Evolutionary conservation across 2,888 invertebrate genomes (phyloP), one percentile per base, ranked within the genome.

Genomic region (Drosophila histrio): DNA sequence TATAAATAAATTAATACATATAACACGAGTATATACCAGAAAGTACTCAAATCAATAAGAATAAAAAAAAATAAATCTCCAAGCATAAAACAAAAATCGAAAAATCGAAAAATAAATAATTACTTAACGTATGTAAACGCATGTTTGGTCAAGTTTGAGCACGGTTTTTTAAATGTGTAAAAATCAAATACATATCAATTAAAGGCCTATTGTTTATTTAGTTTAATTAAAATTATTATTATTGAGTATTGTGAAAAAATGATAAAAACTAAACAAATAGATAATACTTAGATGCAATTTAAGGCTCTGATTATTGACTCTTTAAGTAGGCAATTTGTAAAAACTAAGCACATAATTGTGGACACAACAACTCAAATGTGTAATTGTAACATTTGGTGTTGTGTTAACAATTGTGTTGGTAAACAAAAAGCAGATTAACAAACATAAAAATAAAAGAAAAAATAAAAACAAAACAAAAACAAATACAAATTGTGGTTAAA

Each of bases 181-280:
- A 89, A 88, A 90, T 91, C 90, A 88, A 87, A 90, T 90, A 91
- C 91, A 91, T 91, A 91, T 91, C 90, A 91, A 86, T 88, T 88
- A 84, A 91, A 89, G 90, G 90, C 91, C 91, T 91, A 89, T 84
- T 81, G 77, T 87, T 87, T 87, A 82, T 90, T 89, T 86, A 87
- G 82, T 76, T 82, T 75, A 72, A 82, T 86, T 72, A 79, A 54
- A 53, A 67, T 65, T 60, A 69, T 67, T 74, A 77, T 43, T 63
- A 75, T 62, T 66, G 56, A 69, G 57, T 65, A 70, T 62, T 65
- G 57, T 57, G 39, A 54, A 58, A 11, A 34, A 22, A 47, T 52
- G 32, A 64, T 64, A 39, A 36, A 32, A 26, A 32, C 61, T 56
- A 60, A 68, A 60, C 41, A 50, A 66, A 36, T 56, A 49, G 9